Conservation (phyloP, 2,113 vertebrate species). For the Leptodactylus fuscus region DNA sequence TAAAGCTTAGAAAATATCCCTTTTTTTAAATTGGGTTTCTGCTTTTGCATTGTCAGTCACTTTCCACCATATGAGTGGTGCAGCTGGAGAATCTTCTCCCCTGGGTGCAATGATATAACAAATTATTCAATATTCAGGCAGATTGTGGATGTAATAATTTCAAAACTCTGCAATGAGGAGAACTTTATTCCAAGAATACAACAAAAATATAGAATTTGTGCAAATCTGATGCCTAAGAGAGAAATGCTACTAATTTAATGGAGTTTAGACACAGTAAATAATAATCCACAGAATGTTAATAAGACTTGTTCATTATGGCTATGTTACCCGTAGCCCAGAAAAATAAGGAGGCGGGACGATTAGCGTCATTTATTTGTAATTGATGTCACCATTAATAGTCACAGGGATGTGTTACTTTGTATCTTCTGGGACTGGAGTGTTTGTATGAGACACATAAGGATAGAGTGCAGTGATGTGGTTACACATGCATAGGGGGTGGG, state of each 20-base stretch:
- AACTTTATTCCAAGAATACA: conserved; percentile 53
- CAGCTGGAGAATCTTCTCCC: background rate
- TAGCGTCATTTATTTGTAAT: background rate
- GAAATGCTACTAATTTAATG: background rate
- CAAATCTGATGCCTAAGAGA: conserved; percentile 17
- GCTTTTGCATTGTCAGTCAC: too few species aligned
- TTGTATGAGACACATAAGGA: background rate
- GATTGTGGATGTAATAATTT: background rate
- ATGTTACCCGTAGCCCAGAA: background rate
- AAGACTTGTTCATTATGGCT: conserved; percentile 32
- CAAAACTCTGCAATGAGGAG: conserved; percentile 28
- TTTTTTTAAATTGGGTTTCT: too few species aligned
- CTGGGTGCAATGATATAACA: background rate
- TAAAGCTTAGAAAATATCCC: too few species aligned
- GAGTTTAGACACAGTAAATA: conserved; percentile 39
- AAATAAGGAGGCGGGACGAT: too few species aligned
- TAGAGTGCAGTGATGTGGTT: background rate
- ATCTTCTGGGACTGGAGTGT: background rate
- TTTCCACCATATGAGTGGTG: too few species aligned
- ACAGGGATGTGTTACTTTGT: background rate
- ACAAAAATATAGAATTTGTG: conserved; percentile 48
- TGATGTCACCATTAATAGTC: background rate
- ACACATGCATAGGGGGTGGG: background rate
- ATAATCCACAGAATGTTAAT: background rate
- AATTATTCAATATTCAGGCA: background rate